Conservation (phyloP, 2,888 invertebrate species). For the Cyrtodaria siliqua region DNA sequence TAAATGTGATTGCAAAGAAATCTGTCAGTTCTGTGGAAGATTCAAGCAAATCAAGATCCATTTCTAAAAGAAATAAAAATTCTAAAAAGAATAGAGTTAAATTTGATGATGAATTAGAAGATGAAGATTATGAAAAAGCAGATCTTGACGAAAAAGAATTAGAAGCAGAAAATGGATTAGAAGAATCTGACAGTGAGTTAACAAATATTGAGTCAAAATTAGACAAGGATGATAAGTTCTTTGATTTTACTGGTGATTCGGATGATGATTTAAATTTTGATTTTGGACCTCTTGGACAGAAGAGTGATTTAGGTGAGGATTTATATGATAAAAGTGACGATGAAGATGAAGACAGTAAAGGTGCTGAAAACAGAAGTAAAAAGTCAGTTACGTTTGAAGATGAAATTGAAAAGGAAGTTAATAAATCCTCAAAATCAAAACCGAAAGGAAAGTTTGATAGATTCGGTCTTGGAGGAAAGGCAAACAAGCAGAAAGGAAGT, state of each 20-base stretch:
- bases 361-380: slow-evolving; percentile 6
- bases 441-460: too few species aligned
- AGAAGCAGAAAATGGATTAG: slow-evolving; percentile 45
- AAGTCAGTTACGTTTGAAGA: slow-evolving; percentile 58
- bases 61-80: not conserved
- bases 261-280: slow-evolving; percentile 71
- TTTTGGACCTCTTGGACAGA: slow-evolving; percentile 67
- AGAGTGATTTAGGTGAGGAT: slow-evolving; percentile 58
- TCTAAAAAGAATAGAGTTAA: not conserved
- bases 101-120: not conserved
- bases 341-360: slow-evolving; percentile 51
- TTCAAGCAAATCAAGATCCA: too few species aligned
- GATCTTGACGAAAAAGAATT: slow-evolving; percentile 67
- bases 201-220: slow-evolving; percentile 64
- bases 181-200: slow-evolving; percentile 53
- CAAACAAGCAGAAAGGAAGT: slow-evolving; percentile 58
- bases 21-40: not conserved
- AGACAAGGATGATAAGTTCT: slow-evolving; percentile 61
- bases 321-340: slow-evolving; percentile 53
- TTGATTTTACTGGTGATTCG: slow-evolving; percentile 61
- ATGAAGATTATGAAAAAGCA: slow-evolving; percentile 15
- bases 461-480: slow-evolving; percentile 7
- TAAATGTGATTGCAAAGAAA: not conserved
- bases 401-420: slow-evolving; percentile 36
- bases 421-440: not conserved